Evolutionary conservation across 1,140 invertebrate genomes (phyloP), one percentile per base, ranked within the genome.

Genomic region (Drosophila oshimai): DNA sequence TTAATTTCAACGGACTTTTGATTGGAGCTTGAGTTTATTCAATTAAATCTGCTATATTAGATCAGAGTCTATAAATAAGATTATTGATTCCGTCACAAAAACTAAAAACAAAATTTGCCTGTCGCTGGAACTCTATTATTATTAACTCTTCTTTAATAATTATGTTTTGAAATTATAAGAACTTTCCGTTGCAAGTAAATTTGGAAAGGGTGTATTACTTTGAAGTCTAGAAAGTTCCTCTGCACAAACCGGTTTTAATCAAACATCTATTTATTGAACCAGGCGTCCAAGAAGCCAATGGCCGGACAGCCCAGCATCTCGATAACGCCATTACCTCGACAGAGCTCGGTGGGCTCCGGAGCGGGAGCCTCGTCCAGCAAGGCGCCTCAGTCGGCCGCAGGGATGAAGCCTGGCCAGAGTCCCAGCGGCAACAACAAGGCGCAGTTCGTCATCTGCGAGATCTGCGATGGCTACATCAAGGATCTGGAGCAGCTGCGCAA

Each of bases 401-500:
- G 92, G 13, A 92, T 91, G 65, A 93, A 92, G 74, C 91, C 91
- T 50, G 92, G 91, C 31, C 79, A 89, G 74, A 78, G 50, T 77
- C 79, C 86, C 55, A 72, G 54, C 71, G 41, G 92, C 90, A 92
- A 89, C 61, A 92, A 92, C 28, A 97, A 97, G 91, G 94, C 94
- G 72, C 95, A 95, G 12, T 97, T 97, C 91, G 97, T 98, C 65
- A 97, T 98, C 74, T 98, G 97, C 91, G 97, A 98, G 92, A 98
- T 98, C 71, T 98, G 97, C 91, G 97, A 98, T 91, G 96, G 97
- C 33, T 98, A 98, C 81, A 98, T 98, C 50, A 98, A 98, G 92
- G 97, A 98, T 92, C 93, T 98, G 76, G 97, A 98, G 81, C 96
- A 98, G 91, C 92, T 98, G 31, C 92, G 97, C 65, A 98, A 97